Evolutionary conservation across 2,888 invertebrate genomes (phyloP).

Genomic region (Catocala nupta): DNA sequence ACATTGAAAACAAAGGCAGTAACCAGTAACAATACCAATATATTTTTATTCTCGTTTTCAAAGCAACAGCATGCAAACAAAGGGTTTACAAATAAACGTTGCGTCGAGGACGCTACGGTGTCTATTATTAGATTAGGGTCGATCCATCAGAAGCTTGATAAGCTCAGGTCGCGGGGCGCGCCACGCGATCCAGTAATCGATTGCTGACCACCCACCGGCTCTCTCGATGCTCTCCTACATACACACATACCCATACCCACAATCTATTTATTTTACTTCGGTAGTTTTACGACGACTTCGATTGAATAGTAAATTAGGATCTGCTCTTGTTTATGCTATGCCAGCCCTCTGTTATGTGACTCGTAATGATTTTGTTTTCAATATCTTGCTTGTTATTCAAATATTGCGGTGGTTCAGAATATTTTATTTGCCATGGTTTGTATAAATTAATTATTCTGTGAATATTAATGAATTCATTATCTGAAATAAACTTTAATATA

Average conservation of each 20-base stretch:
- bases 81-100: conserved; percentile 35
- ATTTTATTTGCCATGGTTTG: not conserved
- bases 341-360: conserved; percentile 23
- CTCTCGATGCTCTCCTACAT: conserved; percentile 54
- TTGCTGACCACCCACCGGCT: conserved; percentile 59
- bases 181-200: conserved; percentile 68
- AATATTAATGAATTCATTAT: too few relatives aligned
- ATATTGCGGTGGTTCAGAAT: not conserved
- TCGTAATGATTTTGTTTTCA: conserved; percentile 34
- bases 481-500: too few relatives aligned
- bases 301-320: conserved; percentile 46
- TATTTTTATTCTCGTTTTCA: not conserved
- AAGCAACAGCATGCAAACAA: conserved; percentile 38
- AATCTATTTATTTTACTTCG: conserved; percentile 53
- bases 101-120: conserved; percentile 57
- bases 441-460: conserved; percentile 16
- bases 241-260: conserved; percentile 37
- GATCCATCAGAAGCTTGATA: conserved; percentile 69
- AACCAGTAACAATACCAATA: not conserved
- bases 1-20: too few relatives aligned
- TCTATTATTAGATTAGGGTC: conserved; percentile 80
- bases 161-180: conserved; percentile 66
- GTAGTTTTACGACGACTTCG: conserved; percentile 47
- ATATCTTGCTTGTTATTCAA: conserved; percentile 27
- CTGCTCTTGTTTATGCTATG: conserved; percentile 33